Base-by-base conservation (phyloP, 2,113 vertebrate genomes). In the Hydrochoerus hydrochaeris region DNA sequence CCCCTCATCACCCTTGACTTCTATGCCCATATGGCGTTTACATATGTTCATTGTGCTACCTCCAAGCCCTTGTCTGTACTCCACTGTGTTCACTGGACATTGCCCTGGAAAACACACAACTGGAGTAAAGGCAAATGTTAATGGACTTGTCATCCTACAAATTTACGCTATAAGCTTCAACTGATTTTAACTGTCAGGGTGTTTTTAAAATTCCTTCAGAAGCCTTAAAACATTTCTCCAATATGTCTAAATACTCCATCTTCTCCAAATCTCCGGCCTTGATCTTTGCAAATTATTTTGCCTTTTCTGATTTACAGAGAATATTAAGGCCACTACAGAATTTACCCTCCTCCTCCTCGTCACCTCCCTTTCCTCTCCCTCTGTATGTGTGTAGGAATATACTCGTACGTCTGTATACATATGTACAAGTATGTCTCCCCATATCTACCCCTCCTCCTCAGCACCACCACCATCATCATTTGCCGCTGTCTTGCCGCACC, bases 241-340 rank as follows among this genome's bases (percentile, higher is more conserved):
- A 28, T 67, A 93, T 95, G 54, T 81, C 71, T 60, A 85, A 96
- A 84, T 63, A 57, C 1, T 58, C 28, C 7, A 28, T 41, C 54
- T 89, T 81, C 26, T 86, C 85, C 75, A 82, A 35, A 84, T 87
- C 30, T 85, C 32, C 22, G 77, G 49, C 26, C 32, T 94, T 63
- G 57, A 90, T 44, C 41, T 94, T 94, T 80, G 32, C 58, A 87
- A 90, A 88, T 90, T 78, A 86, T 81, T 85, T 75, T 78, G 22
- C 35, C 24, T 90, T 88, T 71, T 62, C 84, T 91, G 32, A 90
- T 58, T 58, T 69, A 80, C 28, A 83, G 30, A 83, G 62, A 94
- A 62, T 87, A 84, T 28, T 60, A 78, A 86, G 65, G 13, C 13
- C 2, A 19, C 44, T 88, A 13, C 22, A 67, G 54, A 65, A 83